Percentiles rank a stretch among this genome's conserved stretches.
Conservation (phyloP, 1,140 invertebrate genomes). For the Vanessa tameamea region DNA sequence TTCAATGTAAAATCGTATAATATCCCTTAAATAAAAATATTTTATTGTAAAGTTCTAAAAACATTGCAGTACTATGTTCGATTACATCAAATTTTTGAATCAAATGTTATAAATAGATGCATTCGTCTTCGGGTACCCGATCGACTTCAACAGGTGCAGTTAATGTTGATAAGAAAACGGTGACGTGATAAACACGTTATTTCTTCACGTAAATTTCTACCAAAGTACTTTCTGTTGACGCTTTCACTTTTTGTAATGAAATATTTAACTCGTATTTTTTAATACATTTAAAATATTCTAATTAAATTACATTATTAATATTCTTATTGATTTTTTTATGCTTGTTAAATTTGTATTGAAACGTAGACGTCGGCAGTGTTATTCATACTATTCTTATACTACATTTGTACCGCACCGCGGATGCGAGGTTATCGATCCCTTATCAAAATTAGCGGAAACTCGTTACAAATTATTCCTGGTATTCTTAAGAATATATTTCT, state of each 20-base stretch:
- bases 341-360: neutral
- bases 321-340: neutral
- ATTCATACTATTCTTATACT: neutral
- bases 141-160: too few relatives aligned
- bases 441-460: conserved; percentile 34
- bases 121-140: too few relatives aligned
- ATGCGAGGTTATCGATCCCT: conserved; percentile 37
- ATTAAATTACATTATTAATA: too few relatives aligned
- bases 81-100: too few relatives aligned
- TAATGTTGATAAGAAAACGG: too few relatives aligned
- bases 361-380: neutral
- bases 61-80: too few relatives aligned
- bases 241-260: too few relatives aligned
- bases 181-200: neutral
- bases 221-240: neutral
- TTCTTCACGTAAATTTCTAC: neutral
- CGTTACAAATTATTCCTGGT: conserved; percentile 32
- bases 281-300: neutral
- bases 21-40: too few relatives aligned
- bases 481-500: conserved; percentile 28
- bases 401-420: conserved; percentile 17
- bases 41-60: too few relatives aligned
- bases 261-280: neutral
- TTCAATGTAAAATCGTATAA: too few relatives aligned
- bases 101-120: too few relatives aligned